Evolutionary conservation across 2,888 invertebrate species (phyloP), one percentile per base, ranked within the genome.

Genomic region (Dasysyrphus albostriatus): DNA sequence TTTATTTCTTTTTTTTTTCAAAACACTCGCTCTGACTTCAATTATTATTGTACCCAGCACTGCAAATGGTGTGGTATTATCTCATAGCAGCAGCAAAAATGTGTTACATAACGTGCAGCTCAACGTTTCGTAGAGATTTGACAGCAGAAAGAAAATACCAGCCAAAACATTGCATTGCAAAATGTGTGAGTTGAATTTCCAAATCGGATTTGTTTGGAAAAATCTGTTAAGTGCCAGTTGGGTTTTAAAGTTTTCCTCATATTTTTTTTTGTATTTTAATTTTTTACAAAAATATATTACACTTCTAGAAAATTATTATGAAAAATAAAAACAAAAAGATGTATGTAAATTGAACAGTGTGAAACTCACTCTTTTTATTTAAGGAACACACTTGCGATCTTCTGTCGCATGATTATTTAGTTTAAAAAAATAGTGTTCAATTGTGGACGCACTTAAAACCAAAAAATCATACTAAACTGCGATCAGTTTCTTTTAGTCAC

Each of bases 151-250:
- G 39, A 63, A 79, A 78, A 63, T 39, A 8, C 58, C 70, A 47
- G 74, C 81, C 81, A 76, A 67, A 84, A 61, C 42, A 61, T 72
- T 67, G 59, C 42, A 61, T 72, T 67, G 59, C 72, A 67, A 73
- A 72, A 61, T 61, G 65, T 84, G 81, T 81, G 84, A 65, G 72
- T 77, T 80, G 84, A 81, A 84, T 84, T 72, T 59, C 39, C 76
- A 84, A 83, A 72, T 63, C 34, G 69, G 63, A 63, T 39, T 69
- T 42, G 29, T 69, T 69, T 54, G 19, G 39, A 54, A 54, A 24
- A 69, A 69, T 51, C 54, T 39, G 3, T 32, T 16, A 54, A 54
- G 54, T 69, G 54, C 39, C 69, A 39, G 69, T 69, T 69, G 9
- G 19, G n/a, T 14, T 61, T 37, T 69, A 10, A 32, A 39, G 51